A percentile compares a stretch with the other conserved stretches of the same genome.
Evolutionary conservation across 2,113 vertebrate genomes (phyloP).

Genomic region (Garra rufa): DNA sequence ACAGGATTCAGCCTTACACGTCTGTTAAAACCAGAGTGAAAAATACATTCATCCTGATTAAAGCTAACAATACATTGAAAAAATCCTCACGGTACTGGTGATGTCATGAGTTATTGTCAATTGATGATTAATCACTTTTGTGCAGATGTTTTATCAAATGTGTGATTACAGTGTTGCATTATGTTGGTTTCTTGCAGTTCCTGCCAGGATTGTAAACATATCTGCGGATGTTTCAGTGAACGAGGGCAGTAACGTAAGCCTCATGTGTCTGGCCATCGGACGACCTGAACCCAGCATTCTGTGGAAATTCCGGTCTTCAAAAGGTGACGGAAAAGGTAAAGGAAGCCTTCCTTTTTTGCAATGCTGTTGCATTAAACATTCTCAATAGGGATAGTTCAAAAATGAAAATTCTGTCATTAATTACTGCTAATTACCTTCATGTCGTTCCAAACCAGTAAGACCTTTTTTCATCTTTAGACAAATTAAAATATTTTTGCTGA

Average conservation of each 20-base stretch:
- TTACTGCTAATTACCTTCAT: no score
- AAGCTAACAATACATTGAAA: background rate
- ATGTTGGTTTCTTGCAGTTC: constrained; percentile 77
- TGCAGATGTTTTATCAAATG: background rate
- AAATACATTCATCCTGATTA: background rate
- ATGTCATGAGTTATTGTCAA: background rate
- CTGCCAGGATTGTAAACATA: constrained; percentile 93
- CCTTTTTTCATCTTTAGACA: no score
- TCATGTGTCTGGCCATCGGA: constrained; percentile 93
- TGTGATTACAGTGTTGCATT: background rate
- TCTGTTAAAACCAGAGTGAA: background rate
- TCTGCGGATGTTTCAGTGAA: constrained; percentile 93
- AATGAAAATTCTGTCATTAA: background rate
- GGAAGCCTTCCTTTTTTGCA: background rate
- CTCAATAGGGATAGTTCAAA: no score
- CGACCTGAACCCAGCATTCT: constrained; percentile 92
- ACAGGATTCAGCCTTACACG: background rate
- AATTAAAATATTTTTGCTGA: no score
- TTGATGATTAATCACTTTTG: background rate
- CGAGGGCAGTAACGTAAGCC: constrained; percentile 91
- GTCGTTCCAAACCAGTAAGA: no score
- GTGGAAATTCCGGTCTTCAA: constrained; percentile 92
- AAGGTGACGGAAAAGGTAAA: constrained; percentile 44
- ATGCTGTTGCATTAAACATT: no score
- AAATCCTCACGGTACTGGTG: background rate